Conservation (phyloP, 2,797 vertebrate species). For the Lepilemur ruficaudatus region DNA sequence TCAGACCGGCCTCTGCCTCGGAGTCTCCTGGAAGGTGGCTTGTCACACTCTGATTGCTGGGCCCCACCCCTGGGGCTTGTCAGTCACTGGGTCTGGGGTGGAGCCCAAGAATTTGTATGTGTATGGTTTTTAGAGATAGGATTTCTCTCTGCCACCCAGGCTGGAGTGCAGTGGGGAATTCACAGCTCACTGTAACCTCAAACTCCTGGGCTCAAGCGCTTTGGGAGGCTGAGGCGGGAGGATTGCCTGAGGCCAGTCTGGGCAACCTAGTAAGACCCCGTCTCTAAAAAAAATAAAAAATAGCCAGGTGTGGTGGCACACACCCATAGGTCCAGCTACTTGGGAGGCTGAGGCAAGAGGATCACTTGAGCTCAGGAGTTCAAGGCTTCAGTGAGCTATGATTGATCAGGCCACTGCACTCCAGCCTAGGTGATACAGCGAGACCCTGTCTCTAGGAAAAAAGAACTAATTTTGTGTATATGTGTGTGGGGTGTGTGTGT, state of each 20-base stretch:
- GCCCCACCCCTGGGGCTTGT: not conserved
- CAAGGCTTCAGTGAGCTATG: not conserved
- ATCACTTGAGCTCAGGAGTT: not conserved
- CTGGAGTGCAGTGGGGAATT: not conserved
- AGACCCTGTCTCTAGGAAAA: not conserved
- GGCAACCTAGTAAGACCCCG: not conserved
- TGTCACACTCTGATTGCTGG: not conserved
- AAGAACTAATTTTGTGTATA: not conserved
- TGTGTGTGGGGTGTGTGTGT: too few relatives aligned
- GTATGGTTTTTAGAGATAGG: not conserved
- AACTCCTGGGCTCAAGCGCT: not conserved
- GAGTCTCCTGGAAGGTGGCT: not conserved
- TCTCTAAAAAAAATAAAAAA: not conserved
- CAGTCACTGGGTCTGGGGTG: not conserved
- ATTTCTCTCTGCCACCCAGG: not conserved
- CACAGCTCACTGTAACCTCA: not conserved
- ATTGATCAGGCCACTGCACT: not conserved
- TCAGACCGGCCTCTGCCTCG: not conserved
- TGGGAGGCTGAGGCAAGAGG: not conserved
- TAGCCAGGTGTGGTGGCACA: not conserved
- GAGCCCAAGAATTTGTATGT: not conserved
- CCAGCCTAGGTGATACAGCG: not conserved
- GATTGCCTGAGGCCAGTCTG: not conserved
- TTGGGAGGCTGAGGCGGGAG: not conserved
- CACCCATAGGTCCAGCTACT: not conserved